Evolutionary conservation across 2,113 vertebrate species (phyloP).

Genomic region (Gobiocypris rarus): DNA sequence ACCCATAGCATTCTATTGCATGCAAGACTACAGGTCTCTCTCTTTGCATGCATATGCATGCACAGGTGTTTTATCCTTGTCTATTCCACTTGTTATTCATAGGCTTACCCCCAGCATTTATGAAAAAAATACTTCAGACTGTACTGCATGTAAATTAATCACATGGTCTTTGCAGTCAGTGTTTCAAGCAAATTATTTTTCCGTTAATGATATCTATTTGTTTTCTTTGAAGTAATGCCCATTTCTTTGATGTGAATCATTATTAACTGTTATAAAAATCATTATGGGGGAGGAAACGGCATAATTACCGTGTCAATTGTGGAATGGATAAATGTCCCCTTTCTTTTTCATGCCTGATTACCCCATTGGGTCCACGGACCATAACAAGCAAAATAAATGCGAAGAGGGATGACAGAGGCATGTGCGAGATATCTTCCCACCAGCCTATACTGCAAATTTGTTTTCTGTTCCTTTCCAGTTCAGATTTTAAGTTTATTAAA

Average conservation of each 20-base stretch:
- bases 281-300: constrained; percentile 30
- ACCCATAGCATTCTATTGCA: neutral
- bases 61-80: constrained; percentile 30
- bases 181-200: constrained; percentile 38
- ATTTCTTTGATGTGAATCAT: constrained; percentile 46
- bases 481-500: neutral
- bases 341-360: constrained; percentile 11
- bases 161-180: too few species aligned
- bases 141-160: constrained; percentile 15
- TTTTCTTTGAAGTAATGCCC: constrained; percentile 36
- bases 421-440: neutral
- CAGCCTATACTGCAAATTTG: neutral
- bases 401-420: neutral
- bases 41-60: constrained; percentile 37
- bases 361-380: constrained; percentile 1
- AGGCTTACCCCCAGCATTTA: neutral
- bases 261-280: constrained; percentile 45
- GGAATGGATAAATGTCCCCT: constrained; percentile 27
- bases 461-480: neutral
- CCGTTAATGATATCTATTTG: constrained; percentile 32
- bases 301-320: constrained; percentile 51
- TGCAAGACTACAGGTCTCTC: constrained; percentile 5
- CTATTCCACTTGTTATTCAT: constrained; percentile 10
- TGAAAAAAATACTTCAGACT: neutral
- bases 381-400: neutral